Base-by-base conservation (phyloP, 2,888 invertebrate genomes). In the Plagiodera versicolora region DNA sequence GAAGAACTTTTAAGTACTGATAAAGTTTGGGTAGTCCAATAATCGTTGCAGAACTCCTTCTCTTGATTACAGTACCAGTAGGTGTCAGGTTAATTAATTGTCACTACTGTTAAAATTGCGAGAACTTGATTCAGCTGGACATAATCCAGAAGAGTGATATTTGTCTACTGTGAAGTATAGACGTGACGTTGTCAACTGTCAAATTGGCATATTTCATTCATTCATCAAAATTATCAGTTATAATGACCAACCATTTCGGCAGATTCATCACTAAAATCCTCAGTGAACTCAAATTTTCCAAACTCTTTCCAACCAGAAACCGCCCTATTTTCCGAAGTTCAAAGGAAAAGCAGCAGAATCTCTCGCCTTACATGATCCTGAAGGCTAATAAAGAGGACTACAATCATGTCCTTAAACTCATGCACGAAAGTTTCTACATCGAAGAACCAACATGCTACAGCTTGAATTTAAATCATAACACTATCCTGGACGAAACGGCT, bases 381-480 rank as follows among this genome's bases (percentile, higher is more conserved):
- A 78, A 79, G 11, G 84, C 82, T 0, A 76, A 72, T 39, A 69
- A 70, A 17, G 74, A 80, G 16, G 83, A 85, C 56, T 78, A 79
- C 2, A 75, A 75, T 44, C 60, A 80, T 59, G 81, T 86, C 48
- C 69, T 81, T 0, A 79, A 83, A 18, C 80, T 85, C 65, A 80
- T 86, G 60, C 82, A 82, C 73, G 76, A 78, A 0, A 77, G 82
- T 45, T 84, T 81, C 72, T 85, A 83, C 80, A 81, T 81, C 0
- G 81, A 84, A 0, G 86, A 86, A 72, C 86, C 86, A 1, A 82
- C 81, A 44, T 75, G 82, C 14, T 30, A 30, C 2, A 17, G 55
- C 4, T 73, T 85, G 0, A 83, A 83, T 76, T 80, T 85, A 74
- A 32, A 81, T 74, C 67, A 68, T 0, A 73, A 73, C 53, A 51